phyloP scores from a whole-genome alignment of 2,888 invertebrate genomes.

The Caenorhabditis sulstoni region DNA sequence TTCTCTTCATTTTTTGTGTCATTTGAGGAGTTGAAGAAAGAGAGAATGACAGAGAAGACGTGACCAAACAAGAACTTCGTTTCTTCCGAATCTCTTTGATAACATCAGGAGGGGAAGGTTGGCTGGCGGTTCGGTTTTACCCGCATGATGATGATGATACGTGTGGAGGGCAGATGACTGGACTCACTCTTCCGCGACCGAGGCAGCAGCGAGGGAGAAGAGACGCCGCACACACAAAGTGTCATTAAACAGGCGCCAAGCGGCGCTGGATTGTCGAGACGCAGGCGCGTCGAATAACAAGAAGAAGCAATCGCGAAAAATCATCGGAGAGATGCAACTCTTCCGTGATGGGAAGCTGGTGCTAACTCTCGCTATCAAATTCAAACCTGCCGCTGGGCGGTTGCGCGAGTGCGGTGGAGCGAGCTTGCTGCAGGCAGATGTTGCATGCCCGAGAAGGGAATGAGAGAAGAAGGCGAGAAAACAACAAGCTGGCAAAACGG shows the following conservation, averaged over 20 bases:
- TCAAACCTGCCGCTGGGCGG: slow-evolving; percentile 9
- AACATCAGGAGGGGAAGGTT: slow-evolving; percentile 29
- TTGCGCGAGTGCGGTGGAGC: slow-evolving; percentile 6
- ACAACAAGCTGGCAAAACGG: not conserved
- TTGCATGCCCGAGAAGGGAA: not conserved
- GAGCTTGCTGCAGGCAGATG: slow-evolving; percentile 28
- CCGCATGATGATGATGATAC: slow-evolving; percentile 36
- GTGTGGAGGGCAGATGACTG: slow-evolving; percentile 52
- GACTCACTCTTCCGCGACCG: slow-evolving; percentile 35
- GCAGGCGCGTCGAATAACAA: slow-evolving; percentile 38
- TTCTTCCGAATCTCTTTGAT: slow-evolving; percentile 40
- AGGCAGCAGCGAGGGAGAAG: slow-evolving; percentile 11
- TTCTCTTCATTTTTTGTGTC: slow-evolving; percentile 40
- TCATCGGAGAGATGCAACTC: slow-evolving; percentile 7
- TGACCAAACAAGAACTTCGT: slow-evolving; percentile 35
- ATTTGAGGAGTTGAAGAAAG: slow-evolving; percentile 17
- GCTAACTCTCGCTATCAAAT: not conserved
- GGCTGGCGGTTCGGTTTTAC: slow-evolving; percentile 42
- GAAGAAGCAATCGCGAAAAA: slow-evolving; percentile 44
- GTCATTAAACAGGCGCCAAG: slow-evolving; percentile 51
- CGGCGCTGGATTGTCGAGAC: slow-evolving; percentile 28
- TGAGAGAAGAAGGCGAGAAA: not conserved
- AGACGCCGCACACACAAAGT: slow-evolving; percentile 29
- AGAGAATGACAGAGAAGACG: slow-evolving; percentile 31
- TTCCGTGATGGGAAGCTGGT: not conserved